phyloP scores from a whole-genome alignment of 2,113 vertebrate genomes.

The Actenoides lindsayi region DNA sequence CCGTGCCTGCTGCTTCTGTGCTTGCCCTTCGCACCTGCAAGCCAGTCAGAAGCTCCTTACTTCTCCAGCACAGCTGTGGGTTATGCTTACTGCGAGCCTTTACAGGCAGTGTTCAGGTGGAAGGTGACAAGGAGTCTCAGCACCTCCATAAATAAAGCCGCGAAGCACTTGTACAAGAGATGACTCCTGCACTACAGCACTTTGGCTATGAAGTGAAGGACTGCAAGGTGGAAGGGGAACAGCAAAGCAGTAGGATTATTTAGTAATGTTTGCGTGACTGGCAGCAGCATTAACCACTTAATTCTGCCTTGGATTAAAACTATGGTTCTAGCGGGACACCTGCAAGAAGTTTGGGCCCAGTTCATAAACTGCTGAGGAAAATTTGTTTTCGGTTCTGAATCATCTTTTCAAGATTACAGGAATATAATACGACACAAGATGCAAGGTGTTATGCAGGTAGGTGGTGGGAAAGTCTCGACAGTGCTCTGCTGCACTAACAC shows the following conservation, averaged over 20 bases:
- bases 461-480: not conserved
- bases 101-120: not conserved
- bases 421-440: not conserved
- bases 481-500: not conserved
- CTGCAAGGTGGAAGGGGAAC: not conserved
- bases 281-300: not conserved
- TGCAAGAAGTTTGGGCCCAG: not conserved
- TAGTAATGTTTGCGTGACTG: not conserved
- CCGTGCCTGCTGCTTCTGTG: not conserved
- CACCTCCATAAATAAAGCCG: not conserved
- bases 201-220: not conserved
- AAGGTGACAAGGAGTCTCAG: not conserved
- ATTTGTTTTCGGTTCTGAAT: too few species aligned
- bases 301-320: not conserved
- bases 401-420: not conserved
- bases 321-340: not conserved
- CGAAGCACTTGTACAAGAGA: not conserved
- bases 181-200: not conserved
- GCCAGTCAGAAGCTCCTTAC: not conserved
- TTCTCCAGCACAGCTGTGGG: not conserved
- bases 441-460: not conserved
- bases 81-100: not conserved
- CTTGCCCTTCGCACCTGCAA: not conserved
- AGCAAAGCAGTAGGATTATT: not conserved
- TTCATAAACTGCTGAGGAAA: not conserved